A percentile compares a stretch with the other conserved stretches of the same genome.
phyloP scores from a whole-genome alignment of 2,113 vertebrate species.

The Rhynchomys soricoides region DNA sequence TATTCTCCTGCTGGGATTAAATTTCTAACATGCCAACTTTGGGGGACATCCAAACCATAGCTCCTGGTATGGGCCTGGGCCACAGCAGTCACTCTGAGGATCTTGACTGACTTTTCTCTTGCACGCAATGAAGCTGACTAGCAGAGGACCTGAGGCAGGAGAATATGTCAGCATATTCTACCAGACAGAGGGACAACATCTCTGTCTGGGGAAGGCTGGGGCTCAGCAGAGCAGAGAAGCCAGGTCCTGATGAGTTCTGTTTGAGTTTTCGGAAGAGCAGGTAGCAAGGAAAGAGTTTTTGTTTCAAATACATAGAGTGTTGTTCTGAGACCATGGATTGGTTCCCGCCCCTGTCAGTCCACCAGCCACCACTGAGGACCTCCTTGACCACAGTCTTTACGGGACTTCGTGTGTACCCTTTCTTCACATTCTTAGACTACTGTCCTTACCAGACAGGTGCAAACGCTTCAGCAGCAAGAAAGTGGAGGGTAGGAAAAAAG shows the following conservation, averaged over 20 bases:
- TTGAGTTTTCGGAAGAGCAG: not conserved
- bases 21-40: not conserved
- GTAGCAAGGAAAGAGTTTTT: not conserved
- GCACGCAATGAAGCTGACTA: not conserved
- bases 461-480: slow-evolving; percentile 22
- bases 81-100: not conserved
- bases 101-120: not conserved
- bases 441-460: not conserved
- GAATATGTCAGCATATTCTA: too few species aligned
- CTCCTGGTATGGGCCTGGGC: not conserved
- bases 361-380: not conserved
- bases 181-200: not conserved
- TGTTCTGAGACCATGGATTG: not conserved
- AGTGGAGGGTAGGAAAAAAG: not conserved
- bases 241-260: not conserved
- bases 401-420: not conserved
- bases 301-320: not conserved
- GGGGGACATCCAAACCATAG: not conserved
- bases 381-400: not conserved
- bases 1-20: not conserved
- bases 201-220: not conserved
- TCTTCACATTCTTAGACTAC: slow-evolving; percentile 16
- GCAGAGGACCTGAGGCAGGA: not conserved
- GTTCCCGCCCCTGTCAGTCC: not conserved
- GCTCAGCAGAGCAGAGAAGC: not conserved